Base-by-base conservation (phyloP, 2,113 vertebrate genomes). In the Channa argus region DNA sequence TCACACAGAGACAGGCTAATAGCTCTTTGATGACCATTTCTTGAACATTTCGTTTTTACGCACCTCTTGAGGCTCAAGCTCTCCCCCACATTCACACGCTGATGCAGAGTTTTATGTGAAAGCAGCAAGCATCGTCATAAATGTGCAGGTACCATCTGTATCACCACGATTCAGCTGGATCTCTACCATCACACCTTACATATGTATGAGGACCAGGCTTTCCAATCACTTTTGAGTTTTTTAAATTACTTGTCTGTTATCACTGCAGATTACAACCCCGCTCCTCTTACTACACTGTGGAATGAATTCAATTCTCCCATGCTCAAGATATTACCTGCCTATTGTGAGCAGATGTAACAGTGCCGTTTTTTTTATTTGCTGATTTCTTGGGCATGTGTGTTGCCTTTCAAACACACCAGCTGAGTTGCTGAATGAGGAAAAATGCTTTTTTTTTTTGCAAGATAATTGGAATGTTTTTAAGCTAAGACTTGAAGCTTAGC, bases 211-310 rank as follows among this genome's bases (percentile, higher is more conserved):
- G 72, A 70, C 10, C 44, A 65, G 52, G 37, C 39, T 81, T 79
- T 80, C 63, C 67, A 74, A 66, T 85, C 82, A 36, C 58, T 64
- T 84, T 4, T 44, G 78, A 79, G 63, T 83, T 70, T 83, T 80
- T 86, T 77, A 81, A 87, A 88, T 83, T n/a, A 80, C 70, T 84
- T 84, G 66, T 67, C 43, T 83, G 83, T 86, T 85, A 86, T 86
- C 89, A 50, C 74, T 37, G 54, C 1, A 55, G 83, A 89, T 90
- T 90, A 86, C 81, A 80, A 49, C 38, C n/a, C 15, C 0, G 24
- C 74, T 67, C 64, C 34, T 84, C 51, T 76, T 47, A 56, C 63
- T 56, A 38, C 62, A 69, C 11, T 24, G 62, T 65, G 65, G 56
- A 82, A 84, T 86, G 61, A 76, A 87, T 82, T 88, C 34, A 74